Evolutionary conservation across 1,140 invertebrate species (phyloP).

Genomic region (Pseudomyrmex cubaensis): DNA sequence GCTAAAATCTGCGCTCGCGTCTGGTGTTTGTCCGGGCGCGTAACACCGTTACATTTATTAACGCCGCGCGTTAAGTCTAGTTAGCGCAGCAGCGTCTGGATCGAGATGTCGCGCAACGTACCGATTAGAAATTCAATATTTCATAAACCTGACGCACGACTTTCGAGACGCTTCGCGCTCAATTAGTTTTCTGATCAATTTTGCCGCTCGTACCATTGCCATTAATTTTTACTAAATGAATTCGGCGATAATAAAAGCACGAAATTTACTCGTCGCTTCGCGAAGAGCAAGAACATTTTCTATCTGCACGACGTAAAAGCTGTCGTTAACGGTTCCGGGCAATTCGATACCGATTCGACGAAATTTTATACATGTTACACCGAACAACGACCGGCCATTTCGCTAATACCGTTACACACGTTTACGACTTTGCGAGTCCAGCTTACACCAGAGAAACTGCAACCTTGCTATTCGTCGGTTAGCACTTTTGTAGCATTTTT

Average conservation of each 20-base stretch:
- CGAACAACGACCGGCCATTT: slow-evolving; percentile 9
- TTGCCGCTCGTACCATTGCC: not conserved
- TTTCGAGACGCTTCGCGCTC: not conserved
- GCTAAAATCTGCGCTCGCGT: slow-evolving; percentile 53
- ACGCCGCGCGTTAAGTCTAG: slow-evolving; percentile 26
- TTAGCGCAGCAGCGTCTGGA: not conserved
- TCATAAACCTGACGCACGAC: not conserved
- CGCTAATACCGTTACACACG: not conserved
- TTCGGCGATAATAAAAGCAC: not conserved
- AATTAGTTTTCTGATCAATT: slow-evolving; percentile 11
- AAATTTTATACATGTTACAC: slow-evolving; percentile 18
- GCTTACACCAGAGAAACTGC: slow-evolving; percentile 4
- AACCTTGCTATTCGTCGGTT: slow-evolving; percentile 45
- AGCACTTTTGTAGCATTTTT: not conserved
- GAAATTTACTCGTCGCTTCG: not conserved
- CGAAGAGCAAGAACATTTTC: not conserved
- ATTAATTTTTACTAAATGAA: not conserved
- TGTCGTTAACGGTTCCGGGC: not conserved
- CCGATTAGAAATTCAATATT: slow-evolving; percentile 47
- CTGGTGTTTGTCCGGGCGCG: not conserved
- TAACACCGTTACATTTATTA: slow-evolving; percentile 57
- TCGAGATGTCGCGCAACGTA: slow-evolving; percentile 10
- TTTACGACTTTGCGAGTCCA: slow-evolving; percentile 25
- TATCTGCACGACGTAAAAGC: not conserved
- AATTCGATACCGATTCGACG: not conserved